phyloP scores from a whole-genome alignment of 2,113 vertebrate genomes.

The Callocephalon fimbriatum region DNA sequence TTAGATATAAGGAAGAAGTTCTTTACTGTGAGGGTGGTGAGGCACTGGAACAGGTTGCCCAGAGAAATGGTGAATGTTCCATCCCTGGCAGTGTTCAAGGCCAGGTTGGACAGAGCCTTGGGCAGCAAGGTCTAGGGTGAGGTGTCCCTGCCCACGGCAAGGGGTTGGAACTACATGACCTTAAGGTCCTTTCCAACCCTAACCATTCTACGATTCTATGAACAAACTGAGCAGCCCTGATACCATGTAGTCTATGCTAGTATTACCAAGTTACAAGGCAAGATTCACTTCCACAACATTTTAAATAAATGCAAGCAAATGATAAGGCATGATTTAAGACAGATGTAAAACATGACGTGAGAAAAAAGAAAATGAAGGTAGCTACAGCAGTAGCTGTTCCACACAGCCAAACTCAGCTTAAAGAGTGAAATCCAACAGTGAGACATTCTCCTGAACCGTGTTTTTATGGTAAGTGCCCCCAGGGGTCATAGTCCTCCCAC shows the following conservation, averaged over 20 bases:
- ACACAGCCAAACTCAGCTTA: not conserved
- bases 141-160: not conserved
- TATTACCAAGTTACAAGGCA: not conserved
- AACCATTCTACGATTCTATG: not conserved
- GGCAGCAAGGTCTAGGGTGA: not conserved
- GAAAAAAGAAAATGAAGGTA: not conserved
- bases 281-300: not conserved
- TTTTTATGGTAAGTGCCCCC: not conserved
- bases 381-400: not conserved
- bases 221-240: not conserved
- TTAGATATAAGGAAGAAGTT: not conserved
- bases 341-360: not conserved
- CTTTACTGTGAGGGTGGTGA: not conserved
- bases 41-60: not conserved
- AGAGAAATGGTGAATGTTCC: not conserved
- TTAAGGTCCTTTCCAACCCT: not conserved
- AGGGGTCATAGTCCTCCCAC: not conserved
- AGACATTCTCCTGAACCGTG: not conserved
- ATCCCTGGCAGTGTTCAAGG: not conserved
- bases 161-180: not conserved
- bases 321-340: not conserved
- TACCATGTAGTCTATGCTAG: not conserved
- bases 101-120: not conserved
- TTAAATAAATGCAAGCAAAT: not conserved
- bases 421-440: not conserved